Percentiles rank a stretch among this genome's conserved stretches.
Conservation (phyloP, 1,140 invertebrate genomes). For the Plodia interpunctella region DNA sequence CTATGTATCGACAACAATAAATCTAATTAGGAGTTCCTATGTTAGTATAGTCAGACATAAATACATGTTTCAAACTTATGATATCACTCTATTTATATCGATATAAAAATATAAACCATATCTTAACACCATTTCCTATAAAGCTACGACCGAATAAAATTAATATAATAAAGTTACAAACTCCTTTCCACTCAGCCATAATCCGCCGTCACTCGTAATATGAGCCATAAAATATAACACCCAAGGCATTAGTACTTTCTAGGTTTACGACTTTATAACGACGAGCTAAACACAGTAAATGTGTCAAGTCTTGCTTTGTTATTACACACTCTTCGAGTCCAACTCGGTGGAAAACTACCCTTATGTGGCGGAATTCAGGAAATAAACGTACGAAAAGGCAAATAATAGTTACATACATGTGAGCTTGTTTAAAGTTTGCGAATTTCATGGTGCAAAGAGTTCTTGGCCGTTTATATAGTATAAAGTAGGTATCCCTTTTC, state of each 20-base stretch:
- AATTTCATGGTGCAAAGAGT: too few species aligned
- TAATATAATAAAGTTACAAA: neutral
- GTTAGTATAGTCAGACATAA: too few species aligned
- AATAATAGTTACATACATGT: too few species aligned
- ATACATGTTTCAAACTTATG: too few species aligned
- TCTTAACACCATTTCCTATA: neutral
- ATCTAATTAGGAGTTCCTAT: too few species aligned
- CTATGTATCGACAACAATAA: too few species aligned
- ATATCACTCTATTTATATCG: too few species aligned
- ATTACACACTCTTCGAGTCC: neutral
- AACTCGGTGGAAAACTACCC: neutral
- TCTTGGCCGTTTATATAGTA: too few species aligned
- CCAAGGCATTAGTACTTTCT: conserved; percentile 38
- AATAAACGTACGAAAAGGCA: neutral
- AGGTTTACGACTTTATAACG: conserved; percentile 71
- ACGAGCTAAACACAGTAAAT: conserved; percentile 64
- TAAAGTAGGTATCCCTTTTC: too few species aligned
- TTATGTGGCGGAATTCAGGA: neutral
- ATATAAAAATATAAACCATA: too few species aligned
- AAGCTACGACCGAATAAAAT: too few species aligned
- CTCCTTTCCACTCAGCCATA: neutral
- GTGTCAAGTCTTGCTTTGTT: conserved; percentile 22
- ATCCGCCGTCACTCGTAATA: neutral
- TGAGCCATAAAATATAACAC: neutral
- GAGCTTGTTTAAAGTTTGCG: too few species aligned